A percentile compares a stretch with the other conserved stretches of the same genome.
These are phyloP conservation scores for Mesorhabditis spiculigera DNA, from an alignment of 2,888 invertebrate species.

Conservation along the genomic window DNA sequence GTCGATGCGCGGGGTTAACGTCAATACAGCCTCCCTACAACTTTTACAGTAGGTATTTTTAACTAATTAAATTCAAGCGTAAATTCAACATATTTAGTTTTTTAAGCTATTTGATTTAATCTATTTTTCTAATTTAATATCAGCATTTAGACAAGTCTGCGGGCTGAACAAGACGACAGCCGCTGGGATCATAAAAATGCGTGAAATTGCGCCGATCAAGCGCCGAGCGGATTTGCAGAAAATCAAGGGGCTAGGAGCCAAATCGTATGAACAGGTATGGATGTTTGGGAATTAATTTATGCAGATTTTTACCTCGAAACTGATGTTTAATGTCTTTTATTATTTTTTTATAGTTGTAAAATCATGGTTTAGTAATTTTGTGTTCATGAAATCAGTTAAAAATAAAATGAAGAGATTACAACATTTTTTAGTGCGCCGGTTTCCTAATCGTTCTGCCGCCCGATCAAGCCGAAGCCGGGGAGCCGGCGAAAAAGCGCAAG, in stretches of 20 bases:
- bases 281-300: neutral
- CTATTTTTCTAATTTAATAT: neutral
- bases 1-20: conserved; percentile 86
- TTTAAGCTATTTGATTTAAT: neutral
- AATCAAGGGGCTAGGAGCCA: conserved; percentile 78
- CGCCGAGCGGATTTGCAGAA: conserved; percentile 74
- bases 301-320: conserved; percentile 16
- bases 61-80: neutral
- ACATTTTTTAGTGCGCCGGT: conserved; percentile 4
- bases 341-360: neutral
- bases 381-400: no score
- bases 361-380: no score
- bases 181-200: conserved; percentile 74
- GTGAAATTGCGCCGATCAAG: conserved; percentile 72
- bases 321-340: neutral
- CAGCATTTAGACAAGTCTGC: conserved; percentile 72
- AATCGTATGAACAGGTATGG: conserved; percentile 75
- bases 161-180: conserved; percentile 77
- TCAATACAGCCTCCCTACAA: conserved; percentile 80
- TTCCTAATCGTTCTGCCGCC: neutral
- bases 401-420: neutral
- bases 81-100: neutral
- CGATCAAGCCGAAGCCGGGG: neutral
- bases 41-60: conserved; percentile 70
- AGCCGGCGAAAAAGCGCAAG: conserved; percentile 18